These are phyloP conservation scores for Poecilia wingei DNA, from an alignment of 2,797 vertebrate genomes.

Conservation along the genomic window DNA sequence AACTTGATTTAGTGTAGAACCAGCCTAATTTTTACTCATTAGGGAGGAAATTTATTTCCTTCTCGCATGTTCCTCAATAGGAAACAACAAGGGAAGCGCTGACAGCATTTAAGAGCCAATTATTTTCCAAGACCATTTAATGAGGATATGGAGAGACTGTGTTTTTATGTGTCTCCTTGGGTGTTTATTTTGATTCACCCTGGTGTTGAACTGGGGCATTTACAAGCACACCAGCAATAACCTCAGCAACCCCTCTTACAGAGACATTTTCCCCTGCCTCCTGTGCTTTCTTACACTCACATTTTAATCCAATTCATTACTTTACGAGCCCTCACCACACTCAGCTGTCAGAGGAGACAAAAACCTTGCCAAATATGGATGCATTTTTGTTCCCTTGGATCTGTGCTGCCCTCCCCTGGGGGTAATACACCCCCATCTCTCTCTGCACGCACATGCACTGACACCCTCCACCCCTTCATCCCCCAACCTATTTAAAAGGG, in stretches of 20 bases:
- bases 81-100: conserved; percentile 22
- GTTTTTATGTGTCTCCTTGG: conserved; percentile 28
- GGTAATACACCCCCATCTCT: conserved; percentile 49
- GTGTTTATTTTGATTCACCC: conserved; percentile 35
- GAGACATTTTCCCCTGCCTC: background rate
- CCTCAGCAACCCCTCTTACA: background rate
- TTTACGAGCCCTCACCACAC: conserved; percentile 56
- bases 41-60: conserved; percentile 24
- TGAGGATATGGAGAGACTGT: conserved; percentile 17
- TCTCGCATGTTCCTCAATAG: conserved; percentile 6
- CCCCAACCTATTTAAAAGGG: conserved; percentile 38
- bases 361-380: conserved; percentile 80
- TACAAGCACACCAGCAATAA: conserved; percentile 59
- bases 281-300: conserved; percentile 69
- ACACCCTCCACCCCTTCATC: conserved; percentile 36
- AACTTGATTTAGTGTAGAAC: conserved; percentile 39
- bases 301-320: conserved; percentile 85
- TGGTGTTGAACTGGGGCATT: conserved; percentile 56
- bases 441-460: conserved; percentile 27
- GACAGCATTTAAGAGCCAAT: conserved; percentile 30
- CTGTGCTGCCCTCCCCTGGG: conserved; percentile 76
- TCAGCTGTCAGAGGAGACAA: conserved; percentile 78
- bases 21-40: conserved; percentile 55
- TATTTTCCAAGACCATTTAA: conserved; percentile 31
- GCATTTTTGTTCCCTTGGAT: conserved; percentile 78